Percentiles rank a stretch among this genome's conserved stretches.
These are phyloP conservation scores for Goniozus legneri DNA, from an alignment of 1,140 invertebrate genomes.

Conservation along the genomic window DNA sequence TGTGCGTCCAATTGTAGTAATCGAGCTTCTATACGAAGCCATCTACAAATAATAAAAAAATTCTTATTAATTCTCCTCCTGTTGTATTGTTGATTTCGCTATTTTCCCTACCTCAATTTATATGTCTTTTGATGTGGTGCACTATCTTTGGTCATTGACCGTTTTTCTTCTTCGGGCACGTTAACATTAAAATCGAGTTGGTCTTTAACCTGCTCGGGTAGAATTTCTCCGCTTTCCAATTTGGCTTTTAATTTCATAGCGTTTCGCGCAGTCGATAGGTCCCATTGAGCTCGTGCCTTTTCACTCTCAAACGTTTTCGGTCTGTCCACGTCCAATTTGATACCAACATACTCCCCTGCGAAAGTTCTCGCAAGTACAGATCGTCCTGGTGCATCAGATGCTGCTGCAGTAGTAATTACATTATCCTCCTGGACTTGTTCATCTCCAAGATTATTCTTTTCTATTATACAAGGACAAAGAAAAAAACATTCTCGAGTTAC, in stretches of 20 bases:
- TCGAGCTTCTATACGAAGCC: slow-evolving; percentile 66
- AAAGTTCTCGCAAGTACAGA: slow-evolving; percentile 59
- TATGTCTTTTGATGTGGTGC: slow-evolving; percentile 34
- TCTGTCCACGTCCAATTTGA: slow-evolving; percentile 56
- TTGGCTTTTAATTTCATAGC: slow-evolving; percentile 59
- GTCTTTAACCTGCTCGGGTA: slow-evolving; percentile 57
- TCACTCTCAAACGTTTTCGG: slow-evolving; percentile 52
- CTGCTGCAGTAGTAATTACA: slow-evolving; percentile 18
- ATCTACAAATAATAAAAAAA: slow-evolving; percentile 45
- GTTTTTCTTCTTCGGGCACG: slow-evolving; percentile 56
- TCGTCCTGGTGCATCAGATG: slow-evolving; percentile 21
- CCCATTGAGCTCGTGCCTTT: slow-evolving; percentile 58
- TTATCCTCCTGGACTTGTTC: slow-evolving; percentile 23
- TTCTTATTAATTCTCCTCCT: too few species aligned
- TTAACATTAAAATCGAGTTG: slow-evolving; percentile 58
- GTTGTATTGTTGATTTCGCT: slow-evolving; percentile 1
- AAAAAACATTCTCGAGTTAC: too few species aligned
- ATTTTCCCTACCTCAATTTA: slow-evolving; percentile 35
- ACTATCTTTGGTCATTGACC: slow-evolving; percentile 40
- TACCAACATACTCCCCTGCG: slow-evolving; percentile 59
- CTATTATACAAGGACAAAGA: too few species aligned
- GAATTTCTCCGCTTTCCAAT: slow-evolving; percentile 61
- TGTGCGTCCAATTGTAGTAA: slow-evolving; percentile 70
- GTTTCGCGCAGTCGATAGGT: slow-evolving; percentile 58
- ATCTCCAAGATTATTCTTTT: slow-evolving; percentile 29